Base-by-base conservation (phyloP, 2,113 vertebrate genomes). In the Rhinolophus sinicus region DNA sequence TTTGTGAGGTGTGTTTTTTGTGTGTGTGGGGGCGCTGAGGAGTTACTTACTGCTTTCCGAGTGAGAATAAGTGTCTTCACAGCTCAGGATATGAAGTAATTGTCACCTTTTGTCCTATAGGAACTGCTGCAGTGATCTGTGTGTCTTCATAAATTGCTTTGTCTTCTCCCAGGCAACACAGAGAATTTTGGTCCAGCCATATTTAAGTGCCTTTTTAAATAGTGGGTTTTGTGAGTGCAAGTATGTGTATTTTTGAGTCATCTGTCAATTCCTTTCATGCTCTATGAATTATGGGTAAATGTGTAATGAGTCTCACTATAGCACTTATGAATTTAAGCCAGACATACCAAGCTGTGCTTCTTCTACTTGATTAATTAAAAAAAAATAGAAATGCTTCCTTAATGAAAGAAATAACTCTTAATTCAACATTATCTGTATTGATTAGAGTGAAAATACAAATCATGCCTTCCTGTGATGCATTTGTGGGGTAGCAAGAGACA, bases 241-340 rank as follows among this genome's bases (percentile, higher is more conserved):
- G 28, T 33, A 84, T 54, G 15, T 40, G 0, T 88, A 67, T 93
- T 90, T 93, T 92, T 85, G 19, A 96, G 50, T 84, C 85, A 88
- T 85, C 47, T 67, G 47, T 70, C 80, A 88, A 47, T 92, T 86
- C 44, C 58, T 93, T 92, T 94, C 76, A 82, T 95, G 87, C 15
- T 76, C 56, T 92, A 52, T 90, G 60, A 95, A 90, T 85, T 92
- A 77, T 47, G 24, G 90, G 44, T 62, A 92, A 86, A 94, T 80
- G 50, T 82, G 26, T 90, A 95, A 94, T 88, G 52, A 90, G 28
- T 75, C 35, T 97, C 44, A 47, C 28, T 60, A 19, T 26, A 75
- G 52, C 24, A 67, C 30, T 96, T n/a, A 54, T 88, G 87, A 92
- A 94, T 95, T 97, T 96, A 88, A 96, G 85, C 15, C 88, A 93